Conservation (phyloP, 2,797 vertebrate genomes). For the Lacerta bilineata region DNA sequence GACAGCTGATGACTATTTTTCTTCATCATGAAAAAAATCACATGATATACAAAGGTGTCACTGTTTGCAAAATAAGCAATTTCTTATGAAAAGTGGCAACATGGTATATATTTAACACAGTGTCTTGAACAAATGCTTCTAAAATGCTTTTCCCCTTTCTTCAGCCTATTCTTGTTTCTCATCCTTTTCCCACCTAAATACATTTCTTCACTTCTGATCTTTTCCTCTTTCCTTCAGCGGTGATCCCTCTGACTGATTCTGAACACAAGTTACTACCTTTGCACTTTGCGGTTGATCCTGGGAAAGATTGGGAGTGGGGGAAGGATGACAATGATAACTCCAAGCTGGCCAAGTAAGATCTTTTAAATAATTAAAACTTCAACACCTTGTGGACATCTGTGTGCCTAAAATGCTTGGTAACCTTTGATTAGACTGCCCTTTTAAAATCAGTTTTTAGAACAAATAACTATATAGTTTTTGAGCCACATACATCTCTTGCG, state of each 20-base stretch:
- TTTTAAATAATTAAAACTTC: constrained; percentile 21
- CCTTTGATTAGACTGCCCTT: neutral
- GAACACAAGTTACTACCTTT: constrained; percentile 98
- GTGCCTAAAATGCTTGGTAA: neutral
- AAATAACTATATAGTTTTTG: neutral
- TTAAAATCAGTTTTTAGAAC: neutral
- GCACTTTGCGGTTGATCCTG: constrained; percentile 98
- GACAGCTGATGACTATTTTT: neutral
- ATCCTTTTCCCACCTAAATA: constrained; percentile 34
- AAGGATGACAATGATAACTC: constrained; percentile 96
- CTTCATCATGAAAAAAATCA: neutral
- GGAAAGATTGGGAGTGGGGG: constrained; percentile 98
- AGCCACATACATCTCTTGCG: neutral
- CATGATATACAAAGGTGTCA: neutral
- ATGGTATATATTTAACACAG: neutral
- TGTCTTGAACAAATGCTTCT: neutral
- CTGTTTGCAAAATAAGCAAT: neutral
- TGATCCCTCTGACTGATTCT: constrained; percentile 98
- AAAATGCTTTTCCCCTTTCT: constrained; percentile 12
- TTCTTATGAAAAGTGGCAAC: neutral
- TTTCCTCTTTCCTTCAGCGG: constrained; percentile 85
- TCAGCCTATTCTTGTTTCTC: neutral
- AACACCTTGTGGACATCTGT: constrained; percentile 33
- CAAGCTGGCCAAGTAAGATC: constrained; percentile 94
- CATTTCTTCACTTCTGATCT: constrained; percentile 40